Percentiles rank a stretch among this genome's conserved stretches.
Conservation (phyloP, 2,797 vertebrate genomes). For the Aselliscus stoliczkanus region DNA sequence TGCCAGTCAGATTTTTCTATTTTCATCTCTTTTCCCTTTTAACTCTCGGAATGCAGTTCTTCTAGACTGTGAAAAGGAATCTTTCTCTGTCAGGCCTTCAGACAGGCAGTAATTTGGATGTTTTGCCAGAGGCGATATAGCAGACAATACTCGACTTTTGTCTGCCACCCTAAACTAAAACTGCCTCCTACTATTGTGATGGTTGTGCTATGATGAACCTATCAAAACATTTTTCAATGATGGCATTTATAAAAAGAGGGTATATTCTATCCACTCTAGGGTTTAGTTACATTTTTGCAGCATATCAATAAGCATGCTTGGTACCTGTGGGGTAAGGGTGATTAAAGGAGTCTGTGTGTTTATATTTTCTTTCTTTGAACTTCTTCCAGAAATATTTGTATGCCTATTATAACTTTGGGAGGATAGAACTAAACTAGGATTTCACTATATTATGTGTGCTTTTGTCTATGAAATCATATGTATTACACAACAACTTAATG, state of each 20-base stretch:
- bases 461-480: background rate
- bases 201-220: background rate
- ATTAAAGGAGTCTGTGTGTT: slow-evolving; percentile 1
- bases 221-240: background rate
- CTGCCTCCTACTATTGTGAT: background rate
- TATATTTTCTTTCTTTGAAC: slow-evolving; percentile 31
- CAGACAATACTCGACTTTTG: background rate
- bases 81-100: background rate
- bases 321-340: background rate
- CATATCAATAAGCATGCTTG: background rate
- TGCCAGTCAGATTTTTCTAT: background rate
- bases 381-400: slow-evolving; percentile 22
- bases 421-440: slow-evolving; percentile 38
- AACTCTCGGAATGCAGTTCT: background rate
- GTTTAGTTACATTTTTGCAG: background rate
- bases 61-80: background rate
- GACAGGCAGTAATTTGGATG: background rate
- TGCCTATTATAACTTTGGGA: slow-evolving; percentile 19
- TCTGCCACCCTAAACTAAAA: background rate
- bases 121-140: background rate
- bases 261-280: background rate
- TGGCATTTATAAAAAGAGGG: background rate
- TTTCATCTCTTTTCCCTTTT: slow-evolving; percentile 28
- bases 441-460: background rate
- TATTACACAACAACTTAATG: slow-evolving; percentile 42